phyloP scores from a whole-genome alignment of 2,888 invertebrate genomes.

The Ashinkailepas kermadecensis region DNA sequence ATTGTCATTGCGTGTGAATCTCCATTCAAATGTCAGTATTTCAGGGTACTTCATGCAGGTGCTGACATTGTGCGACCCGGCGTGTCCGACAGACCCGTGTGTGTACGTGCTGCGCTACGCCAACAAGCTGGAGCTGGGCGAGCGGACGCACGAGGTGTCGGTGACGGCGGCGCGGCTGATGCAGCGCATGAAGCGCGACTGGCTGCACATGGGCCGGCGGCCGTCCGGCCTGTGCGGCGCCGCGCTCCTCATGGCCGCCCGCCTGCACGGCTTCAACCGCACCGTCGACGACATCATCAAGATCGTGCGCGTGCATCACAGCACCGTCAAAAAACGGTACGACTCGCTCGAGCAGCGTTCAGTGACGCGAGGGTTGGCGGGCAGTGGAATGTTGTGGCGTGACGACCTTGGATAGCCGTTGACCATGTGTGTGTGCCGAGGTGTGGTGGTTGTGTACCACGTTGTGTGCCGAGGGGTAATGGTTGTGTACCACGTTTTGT shows the following conservation, averaged over 20 bases:
- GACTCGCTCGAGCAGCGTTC: background rate
- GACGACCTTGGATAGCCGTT: no score
- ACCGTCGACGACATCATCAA: conserved; percentile 80
- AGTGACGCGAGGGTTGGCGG: no score
- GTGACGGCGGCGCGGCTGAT: conserved; percentile 90
- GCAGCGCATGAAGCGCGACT: conserved; percentile 96
- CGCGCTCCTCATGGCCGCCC: conserved; percentile 54
- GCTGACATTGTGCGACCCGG: no score
- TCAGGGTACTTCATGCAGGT: no score
- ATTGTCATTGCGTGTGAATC: no score
- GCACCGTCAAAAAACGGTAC: conserved; percentile 76
- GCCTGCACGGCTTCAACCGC: conserved; percentile 84
- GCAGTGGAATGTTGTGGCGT: no score
- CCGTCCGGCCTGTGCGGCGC: conserved; percentile 98
- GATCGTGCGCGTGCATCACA: conserved; percentile 91
- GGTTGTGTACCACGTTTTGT: no score
- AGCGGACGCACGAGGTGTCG: conserved; percentile 88
- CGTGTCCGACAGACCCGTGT: conserved; percentile 60
- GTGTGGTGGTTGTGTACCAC: no score
- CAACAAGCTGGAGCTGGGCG: conserved; percentile 80
- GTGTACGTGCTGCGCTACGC: conserved; percentile 92
- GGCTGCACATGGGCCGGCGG: conserved; percentile 88
- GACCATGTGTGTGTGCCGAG: no score
- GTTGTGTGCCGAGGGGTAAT: no score
- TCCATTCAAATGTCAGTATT: no score